phyloP scores from a whole-genome alignment of 2,113 vertebrate genomes.

The Picathartes gymnocephalus region DNA sequence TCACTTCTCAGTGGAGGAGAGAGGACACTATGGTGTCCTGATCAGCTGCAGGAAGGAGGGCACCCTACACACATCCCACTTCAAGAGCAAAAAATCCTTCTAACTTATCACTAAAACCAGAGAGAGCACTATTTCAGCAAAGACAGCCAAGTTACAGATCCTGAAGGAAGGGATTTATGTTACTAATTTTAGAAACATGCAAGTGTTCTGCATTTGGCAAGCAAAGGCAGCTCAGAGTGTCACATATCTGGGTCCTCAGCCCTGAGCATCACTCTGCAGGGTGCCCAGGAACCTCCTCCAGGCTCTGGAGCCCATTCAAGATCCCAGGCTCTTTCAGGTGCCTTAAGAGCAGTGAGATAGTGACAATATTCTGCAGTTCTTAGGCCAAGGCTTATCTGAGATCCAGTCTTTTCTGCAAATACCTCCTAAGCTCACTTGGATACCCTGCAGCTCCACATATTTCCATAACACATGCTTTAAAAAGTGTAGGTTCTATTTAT shows the following conservation, averaged over 20 bases:
- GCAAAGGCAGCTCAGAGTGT: background rate
- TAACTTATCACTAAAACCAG: background rate
- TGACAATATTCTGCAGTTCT: background rate
- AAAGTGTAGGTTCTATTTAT: background rate
- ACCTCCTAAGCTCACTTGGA: background rate
- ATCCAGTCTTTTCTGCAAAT: background rate
- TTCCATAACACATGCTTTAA: background rate
- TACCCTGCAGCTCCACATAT: background rate
- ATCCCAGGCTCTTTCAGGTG: background rate
- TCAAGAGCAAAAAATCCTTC: background rate
- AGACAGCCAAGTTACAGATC: background rate
- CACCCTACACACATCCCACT: background rate
- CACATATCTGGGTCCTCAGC: background rate
- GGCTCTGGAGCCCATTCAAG: background rate
- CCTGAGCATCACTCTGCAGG: background rate
- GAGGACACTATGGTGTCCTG: fast-evolving
- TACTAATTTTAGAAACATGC: background rate
- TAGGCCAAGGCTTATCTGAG: background rate
- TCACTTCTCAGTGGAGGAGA: background rate
- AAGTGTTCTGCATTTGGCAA: background rate
- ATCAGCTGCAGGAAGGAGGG: background rate
- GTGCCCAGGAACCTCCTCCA: fast-evolving
- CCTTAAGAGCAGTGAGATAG: background rate
- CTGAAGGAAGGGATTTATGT: background rate
- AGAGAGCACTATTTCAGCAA: background rate